Conservation (phyloP, 2,888 invertebrate genomes). For the Hoplodrina blanda region DNA sequence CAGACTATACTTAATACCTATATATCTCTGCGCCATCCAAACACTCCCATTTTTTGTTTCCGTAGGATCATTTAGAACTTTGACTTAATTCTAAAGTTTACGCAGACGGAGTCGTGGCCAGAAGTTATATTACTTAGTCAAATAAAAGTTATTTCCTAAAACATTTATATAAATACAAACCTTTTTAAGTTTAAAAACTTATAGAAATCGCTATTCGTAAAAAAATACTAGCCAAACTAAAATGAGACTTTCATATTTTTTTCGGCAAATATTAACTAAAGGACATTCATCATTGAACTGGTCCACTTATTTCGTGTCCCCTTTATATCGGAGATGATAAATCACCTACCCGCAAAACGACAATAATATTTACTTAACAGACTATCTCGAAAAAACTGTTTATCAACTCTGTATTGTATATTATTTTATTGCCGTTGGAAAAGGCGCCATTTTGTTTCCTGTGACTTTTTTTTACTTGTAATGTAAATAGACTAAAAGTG, state of each 20-base stretch:
- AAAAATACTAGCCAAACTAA: background rate
- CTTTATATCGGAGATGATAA: conserved; percentile 40
- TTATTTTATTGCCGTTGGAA: conserved; percentile 9
- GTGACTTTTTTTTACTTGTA: too few species aligned
- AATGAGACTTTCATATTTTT: conserved; percentile 18
- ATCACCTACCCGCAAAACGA: conserved; percentile 53
- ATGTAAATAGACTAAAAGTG: too few species aligned
- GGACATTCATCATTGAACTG: conserved; percentile 43
- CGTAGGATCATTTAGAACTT: too few species aligned
- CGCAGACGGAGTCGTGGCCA: too few species aligned
- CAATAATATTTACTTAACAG: conserved; percentile 63
- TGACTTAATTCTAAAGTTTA: too few species aligned
- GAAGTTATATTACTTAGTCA: too few species aligned
- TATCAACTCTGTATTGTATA: conserved; percentile 24
- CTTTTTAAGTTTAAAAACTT: background rate
- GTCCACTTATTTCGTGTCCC: conserved; percentile 26
- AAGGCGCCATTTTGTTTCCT: too few species aligned
- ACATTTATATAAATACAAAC: too few species aligned
- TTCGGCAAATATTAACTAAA: conserved; percentile 21
- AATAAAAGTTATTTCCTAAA: too few species aligned
- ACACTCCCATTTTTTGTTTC: too few species aligned
- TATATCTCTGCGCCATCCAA: too few species aligned
- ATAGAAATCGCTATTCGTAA: background rate
- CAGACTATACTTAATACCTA: too few species aligned
- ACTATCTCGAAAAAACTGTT: conserved; percentile 37